Conservation (phyloP, 2,797 vertebrate genomes). For the Prionace glauca region DNA sequence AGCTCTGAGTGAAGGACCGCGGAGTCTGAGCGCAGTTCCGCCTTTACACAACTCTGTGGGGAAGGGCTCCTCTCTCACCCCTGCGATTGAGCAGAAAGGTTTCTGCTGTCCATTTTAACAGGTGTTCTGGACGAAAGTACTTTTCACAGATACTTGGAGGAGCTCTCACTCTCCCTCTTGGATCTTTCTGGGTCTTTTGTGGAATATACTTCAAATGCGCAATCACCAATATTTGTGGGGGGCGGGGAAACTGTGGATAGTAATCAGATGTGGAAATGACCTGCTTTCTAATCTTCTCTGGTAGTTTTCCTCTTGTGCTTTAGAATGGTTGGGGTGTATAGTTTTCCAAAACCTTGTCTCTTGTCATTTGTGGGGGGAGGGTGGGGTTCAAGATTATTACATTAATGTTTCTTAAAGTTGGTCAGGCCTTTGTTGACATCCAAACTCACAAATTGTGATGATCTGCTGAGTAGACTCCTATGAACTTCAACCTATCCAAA, state of each 20-base stretch:
- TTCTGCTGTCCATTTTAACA: not conserved
- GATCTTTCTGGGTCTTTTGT: not conserved
- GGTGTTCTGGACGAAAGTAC: not conserved
- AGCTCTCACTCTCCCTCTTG: not conserved
- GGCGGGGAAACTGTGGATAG: not conserved
- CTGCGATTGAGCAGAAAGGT: not conserved
- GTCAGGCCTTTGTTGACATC: not conserved
- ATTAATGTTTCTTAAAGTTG: not conserved
- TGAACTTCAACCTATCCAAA: not conserved
- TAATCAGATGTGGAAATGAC: not conserved
- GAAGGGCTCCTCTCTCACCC: not conserved
- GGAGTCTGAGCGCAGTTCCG: not conserved
- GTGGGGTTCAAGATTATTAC: not conserved
- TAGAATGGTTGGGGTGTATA: not conserved
- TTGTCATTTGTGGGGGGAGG: not conserved
- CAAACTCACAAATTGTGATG: not conserved
- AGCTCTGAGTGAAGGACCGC: too few relatives aligned
- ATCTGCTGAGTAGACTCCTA: not conserved
- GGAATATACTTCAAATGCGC: not conserved
- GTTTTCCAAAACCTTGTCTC: not conserved
- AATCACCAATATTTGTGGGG: not conserved
- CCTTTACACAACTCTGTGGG: not conserved
- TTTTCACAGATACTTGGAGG: not conserved
- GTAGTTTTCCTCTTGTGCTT: not conserved
- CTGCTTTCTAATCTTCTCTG: not conserved